Conservation (phyloP, 1,140 invertebrate genomes). For the Ostrea denselamellosa region DNA sequence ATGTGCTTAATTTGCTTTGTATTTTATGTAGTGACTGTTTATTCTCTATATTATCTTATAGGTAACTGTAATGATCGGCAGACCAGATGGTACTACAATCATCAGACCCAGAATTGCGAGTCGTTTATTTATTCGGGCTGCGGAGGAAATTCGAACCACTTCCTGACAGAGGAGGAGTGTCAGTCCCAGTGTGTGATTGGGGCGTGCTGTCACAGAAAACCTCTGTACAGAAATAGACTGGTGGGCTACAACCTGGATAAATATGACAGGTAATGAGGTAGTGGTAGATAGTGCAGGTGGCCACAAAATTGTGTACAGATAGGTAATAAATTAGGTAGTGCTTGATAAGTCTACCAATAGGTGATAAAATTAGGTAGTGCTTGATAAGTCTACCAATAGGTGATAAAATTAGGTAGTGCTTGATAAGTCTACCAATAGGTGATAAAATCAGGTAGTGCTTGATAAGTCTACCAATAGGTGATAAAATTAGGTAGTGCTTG, state of each 20-base stretch:
- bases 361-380: no score
- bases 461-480: no score
- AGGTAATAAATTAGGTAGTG: no score
- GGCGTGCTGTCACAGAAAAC: slow-evolving; percentile 69
- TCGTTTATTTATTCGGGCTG: slow-evolving; percentile 77
- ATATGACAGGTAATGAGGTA: slow-evolving; percentile 67
- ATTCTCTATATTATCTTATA: slow-evolving; percentile 45
- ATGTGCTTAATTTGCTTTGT: not conserved
- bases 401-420: not conserved
- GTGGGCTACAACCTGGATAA: slow-evolving; percentile 67
- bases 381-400: no score
- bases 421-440: not conserved
- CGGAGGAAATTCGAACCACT: slow-evolving; percentile 78
- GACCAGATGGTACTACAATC: slow-evolving; percentile 78
- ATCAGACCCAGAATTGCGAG: slow-evolving; percentile 71
- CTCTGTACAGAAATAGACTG: slow-evolving; percentile 48
- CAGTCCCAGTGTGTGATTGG: slow-evolving; percentile 66
- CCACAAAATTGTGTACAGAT: no score
- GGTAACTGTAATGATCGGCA: slow-evolving; percentile 61
- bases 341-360: no score
- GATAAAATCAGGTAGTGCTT: no score
- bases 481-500: not conserved
- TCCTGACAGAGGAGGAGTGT: slow-evolving; percentile 66
- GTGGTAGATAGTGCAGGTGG: not conserved
- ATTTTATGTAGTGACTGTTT: not conserved